Evolutionary conservation across 2,113 vertebrate genomes (phyloP).

Genomic region (Romanogobio albipinnatus): DNA sequence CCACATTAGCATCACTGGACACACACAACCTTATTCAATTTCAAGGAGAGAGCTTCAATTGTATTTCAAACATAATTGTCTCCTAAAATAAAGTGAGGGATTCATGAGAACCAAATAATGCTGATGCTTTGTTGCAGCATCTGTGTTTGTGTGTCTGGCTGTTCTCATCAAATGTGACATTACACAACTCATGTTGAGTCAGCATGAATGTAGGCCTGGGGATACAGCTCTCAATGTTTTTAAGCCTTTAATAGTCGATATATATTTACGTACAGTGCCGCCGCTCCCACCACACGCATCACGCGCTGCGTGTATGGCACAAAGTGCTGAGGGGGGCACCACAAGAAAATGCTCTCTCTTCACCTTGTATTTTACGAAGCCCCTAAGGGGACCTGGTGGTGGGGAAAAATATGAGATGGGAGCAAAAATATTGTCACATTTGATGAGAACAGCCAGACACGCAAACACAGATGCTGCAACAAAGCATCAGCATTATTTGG

Average conservation of each 20-base stretch:
- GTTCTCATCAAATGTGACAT: not conserved
- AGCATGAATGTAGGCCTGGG: not conserved
- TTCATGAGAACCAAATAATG: not conserved
- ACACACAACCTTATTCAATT: no score
- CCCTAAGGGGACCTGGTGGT: no score
- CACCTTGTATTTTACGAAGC: no score
- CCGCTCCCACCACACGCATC: no score
- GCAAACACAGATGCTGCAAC: not conserved
- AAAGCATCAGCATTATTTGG: conserved; percentile 2
- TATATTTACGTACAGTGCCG: no score
- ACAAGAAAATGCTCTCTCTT: no score
- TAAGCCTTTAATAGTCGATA: not conserved
- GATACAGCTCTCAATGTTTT: not conserved
- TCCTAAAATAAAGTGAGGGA: not conserved
- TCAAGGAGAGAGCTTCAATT: not conserved
- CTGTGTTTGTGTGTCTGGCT: conserved; percentile 8
- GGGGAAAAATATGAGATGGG: no score
- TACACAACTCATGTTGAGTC: conserved; percentile 2
- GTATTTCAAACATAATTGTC: conserved; percentile 1
- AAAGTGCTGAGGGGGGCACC: no score
- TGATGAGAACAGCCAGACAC: not conserved
- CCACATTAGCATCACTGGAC: not conserved
- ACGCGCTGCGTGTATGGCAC: no score
- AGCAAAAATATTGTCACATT: not conserved
- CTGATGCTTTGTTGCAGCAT: not conserved